Evolutionary conservation across 2,113 vertebrate species (phyloP), one percentile per base, ranked within the genome.

Genomic region (Damaliscus lunatus): DNA sequence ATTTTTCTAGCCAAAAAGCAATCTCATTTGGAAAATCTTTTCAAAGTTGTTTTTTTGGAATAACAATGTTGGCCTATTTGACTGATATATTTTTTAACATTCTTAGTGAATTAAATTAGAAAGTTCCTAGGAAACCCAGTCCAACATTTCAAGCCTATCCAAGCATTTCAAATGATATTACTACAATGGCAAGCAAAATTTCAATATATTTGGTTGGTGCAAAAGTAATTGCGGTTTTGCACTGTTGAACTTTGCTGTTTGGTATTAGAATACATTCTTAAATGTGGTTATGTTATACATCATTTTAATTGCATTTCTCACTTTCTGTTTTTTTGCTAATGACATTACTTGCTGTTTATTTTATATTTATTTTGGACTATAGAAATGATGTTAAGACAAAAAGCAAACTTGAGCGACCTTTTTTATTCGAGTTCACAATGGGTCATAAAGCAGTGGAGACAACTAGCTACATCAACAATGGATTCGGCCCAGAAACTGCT

Each of bases 21-120:
- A 62, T 80, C 13, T 60, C 67, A 81, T 81, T 96, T 90, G 50
- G 86, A 53, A 84, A 81, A 87, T 81, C 78, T 87, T 62, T 90
- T 60, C 46, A 25, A 83, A 81, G 27, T 85, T 90, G 7, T 60
- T 90, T 81, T 91, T 77, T 96, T 77, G 71, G 31, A 60, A 14
- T 95, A 94, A 87, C 48, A 91, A 25, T 55, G 11, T 90, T 92
- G 31, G 19, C 36, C 36, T 46, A 50, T 85, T 91, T 78, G 60
- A 88, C 52, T 36, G 48, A 90, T 36, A 57, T 53, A 43, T 59
- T 64, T 64, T 52, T 77, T 82, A 64, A 91, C 21, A 40, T 84
- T 84, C 43, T 96, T 62, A 93, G 31, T 81, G 31, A 90, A 96
- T 80, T 89, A 88, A 88, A 43, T 83, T 90, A 95, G 7, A 71